A percentile compares a stretch with the other conserved stretches of the same genome.
phyloP scores from a whole-genome alignment of 1,140 invertebrate species.

The Melitaea cinxia region DNA sequence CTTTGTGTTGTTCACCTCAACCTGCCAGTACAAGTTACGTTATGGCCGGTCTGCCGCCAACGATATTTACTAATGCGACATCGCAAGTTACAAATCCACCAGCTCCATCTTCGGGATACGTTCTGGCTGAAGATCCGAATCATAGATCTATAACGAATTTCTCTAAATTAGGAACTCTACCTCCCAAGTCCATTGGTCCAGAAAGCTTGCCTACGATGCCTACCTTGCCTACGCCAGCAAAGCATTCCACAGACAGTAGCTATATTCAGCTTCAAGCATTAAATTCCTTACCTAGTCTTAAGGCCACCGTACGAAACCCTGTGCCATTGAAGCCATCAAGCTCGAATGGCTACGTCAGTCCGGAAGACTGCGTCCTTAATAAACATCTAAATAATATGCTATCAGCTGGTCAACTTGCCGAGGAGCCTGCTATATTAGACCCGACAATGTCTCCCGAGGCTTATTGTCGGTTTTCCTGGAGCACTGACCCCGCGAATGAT shows the following conservation, averaged over 20 bases:
- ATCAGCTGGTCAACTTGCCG: conserved; percentile 54
- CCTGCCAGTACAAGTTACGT: conserved; percentile 68
- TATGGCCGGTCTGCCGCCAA: conserved; percentile 64
- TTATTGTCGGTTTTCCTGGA: conserved; percentile 78
- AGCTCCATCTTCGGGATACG: conserved; percentile 61
- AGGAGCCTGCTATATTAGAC: conserved; percentile 66
- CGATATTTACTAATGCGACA: conserved; percentile 58
- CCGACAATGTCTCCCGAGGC: conserved; percentile 75
- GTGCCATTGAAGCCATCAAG: conserved; percentile 60
- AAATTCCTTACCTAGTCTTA: conserved; percentile 67
- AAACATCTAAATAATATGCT: conserved; percentile 72
- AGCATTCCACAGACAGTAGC: conserved; percentile 61
- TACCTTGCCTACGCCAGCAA: conserved; percentile 64
- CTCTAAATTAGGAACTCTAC: conserved; percentile 51
- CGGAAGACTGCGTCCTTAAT: conserved; percentile 66
- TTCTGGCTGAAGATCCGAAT: conserved; percentile 61
- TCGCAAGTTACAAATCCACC: conserved; percentile 43
- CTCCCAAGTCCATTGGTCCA: conserved; percentile 58
- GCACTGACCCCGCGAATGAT: conserved; percentile 72
- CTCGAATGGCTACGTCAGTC: conserved; percentile 65
- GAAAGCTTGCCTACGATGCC: conserved; percentile 74
- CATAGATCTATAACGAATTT: conserved; percentile 54
- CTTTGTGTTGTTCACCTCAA: conserved; percentile 45
- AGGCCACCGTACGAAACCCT: conserved; percentile 53
- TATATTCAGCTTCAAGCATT: conserved; percentile 74